Evolutionary conservation across 1,140 invertebrate species (phyloP).

Genomic region (Cotesia typhae): DNA sequence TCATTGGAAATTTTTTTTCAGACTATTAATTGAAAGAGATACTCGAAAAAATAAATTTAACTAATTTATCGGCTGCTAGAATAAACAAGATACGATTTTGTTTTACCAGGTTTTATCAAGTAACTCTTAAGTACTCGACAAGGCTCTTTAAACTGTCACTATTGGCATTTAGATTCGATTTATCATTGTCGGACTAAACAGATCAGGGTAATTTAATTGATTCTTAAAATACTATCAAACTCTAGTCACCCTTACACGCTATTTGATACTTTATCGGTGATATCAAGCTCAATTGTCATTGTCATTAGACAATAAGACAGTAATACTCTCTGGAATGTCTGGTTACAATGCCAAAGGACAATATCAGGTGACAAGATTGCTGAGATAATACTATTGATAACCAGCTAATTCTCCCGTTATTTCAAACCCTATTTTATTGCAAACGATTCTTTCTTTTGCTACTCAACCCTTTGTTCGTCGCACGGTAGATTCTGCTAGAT

Average conservation of each 20-base stretch:
- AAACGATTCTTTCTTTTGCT: no score
- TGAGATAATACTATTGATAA: slow-evolving; percentile 27
- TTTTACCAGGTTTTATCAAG: no score
- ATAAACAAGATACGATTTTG: slow-evolving; percentile 29
- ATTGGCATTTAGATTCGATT: slow-evolving; percentile 8
- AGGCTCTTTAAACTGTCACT: not conserved
- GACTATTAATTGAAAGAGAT: not conserved
- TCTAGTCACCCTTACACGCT: not conserved
- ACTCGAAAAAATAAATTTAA: not conserved
- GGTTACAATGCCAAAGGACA: not conserved
- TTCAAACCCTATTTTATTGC: not conserved
- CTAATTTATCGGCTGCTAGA: slow-evolving; percentile 4
- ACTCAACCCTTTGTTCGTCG: no score
- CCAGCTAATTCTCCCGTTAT: slow-evolving; percentile 13
- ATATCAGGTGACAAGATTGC: slow-evolving; percentile 5
- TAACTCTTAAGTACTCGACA: no score
- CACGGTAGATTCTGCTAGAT: no score
- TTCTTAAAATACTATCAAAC: slow-evolving; percentile 6
- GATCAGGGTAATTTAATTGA: slow-evolving; percentile 1
- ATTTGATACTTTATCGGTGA: not conserved
- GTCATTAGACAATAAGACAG: not conserved
- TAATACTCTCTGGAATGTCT: slow-evolving; percentile 13
- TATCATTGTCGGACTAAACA: slow-evolving; percentile 14
- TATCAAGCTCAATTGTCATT: slow-evolving; percentile 3
- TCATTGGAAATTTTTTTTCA: not conserved